These are phyloP conservation scores for Gephyroberyx darwinii DNA, from an alignment of 2,797 vertebrate species.

Conservation along the genomic window DNA sequence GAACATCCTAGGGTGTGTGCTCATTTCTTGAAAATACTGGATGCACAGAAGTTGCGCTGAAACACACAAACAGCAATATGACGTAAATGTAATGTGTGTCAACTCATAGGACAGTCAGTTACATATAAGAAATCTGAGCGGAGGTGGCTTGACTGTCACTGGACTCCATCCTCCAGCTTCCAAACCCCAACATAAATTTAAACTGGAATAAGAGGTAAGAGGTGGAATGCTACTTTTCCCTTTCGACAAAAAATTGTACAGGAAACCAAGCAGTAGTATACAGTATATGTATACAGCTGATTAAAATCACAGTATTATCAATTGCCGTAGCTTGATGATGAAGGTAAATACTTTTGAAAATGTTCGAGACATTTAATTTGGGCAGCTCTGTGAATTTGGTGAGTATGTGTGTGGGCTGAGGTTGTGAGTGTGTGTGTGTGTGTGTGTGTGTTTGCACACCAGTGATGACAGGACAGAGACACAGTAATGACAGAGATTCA, in stretches of 20 bases:
- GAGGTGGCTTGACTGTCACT: background rate
- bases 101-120: background rate
- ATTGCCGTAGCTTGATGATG: slow-evolving; percentile 6
- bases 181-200: background rate
- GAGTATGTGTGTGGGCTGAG: slow-evolving; percentile 58
- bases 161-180: background rate
- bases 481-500: slow-evolving; percentile 69
- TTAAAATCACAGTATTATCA: slow-evolving; percentile 10
- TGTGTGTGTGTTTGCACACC: background rate
- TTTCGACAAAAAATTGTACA: background rate
- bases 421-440: slow-evolving; percentile 5
- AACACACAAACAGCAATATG: background rate
- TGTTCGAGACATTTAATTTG: slow-evolving; percentile 57
- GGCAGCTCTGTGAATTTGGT: slow-evolving; percentile 39
- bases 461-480: slow-evolving; percentile 66
- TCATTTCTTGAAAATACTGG: background rate
- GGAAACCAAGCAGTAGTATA: background rate
- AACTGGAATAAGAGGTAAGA: background rate
- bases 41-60: slow-evolving; percentile 5
- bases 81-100: background rate
- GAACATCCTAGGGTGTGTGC: slow-evolving; percentile 16
- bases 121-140: background rate
- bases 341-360: slow-evolving; percentile 29
- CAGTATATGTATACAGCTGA: background rate
- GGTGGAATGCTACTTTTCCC: background rate